A percentile compares a stretch with the other conserved stretches of the same genome.
Evolutionary conservation across 2,888 invertebrate species (phyloP).

Genomic region (Nemapogon koenigi): DNA sequence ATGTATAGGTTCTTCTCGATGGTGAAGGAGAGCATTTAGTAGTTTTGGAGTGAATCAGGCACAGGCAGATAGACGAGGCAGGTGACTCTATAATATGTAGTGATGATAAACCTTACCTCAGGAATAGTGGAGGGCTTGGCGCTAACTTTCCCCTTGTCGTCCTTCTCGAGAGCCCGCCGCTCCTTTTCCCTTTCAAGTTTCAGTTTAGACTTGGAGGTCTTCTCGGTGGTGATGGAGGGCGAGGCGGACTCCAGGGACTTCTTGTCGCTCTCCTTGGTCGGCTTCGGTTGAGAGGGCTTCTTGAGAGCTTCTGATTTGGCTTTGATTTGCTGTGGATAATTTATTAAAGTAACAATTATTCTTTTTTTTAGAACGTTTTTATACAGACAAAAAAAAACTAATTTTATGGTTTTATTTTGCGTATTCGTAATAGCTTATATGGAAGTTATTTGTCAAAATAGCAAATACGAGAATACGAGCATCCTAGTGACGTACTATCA

Average conservation of each 20-base stretch:
- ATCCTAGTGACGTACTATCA: no score
- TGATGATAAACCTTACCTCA: no score
- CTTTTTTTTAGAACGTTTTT: neutral
- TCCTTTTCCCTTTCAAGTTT: conserved; percentile 19
- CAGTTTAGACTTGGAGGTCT: conserved; percentile 31
- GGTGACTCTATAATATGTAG: no score
- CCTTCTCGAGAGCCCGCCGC: conserved; percentile 26
- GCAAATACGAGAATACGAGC: no score
- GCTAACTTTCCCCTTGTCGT: conserved; percentile 23
- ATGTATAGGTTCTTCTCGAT: conserved; percentile 30
- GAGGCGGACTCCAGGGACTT: conserved; percentile 17
- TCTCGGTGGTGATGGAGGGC: conserved; percentile 16
- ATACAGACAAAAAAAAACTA: neutral
- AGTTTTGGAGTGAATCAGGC: no score
- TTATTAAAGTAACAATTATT: neutral
- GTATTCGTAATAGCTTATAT: no score
- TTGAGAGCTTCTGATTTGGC: conserved; percentile 67
- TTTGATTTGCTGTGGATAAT: conserved; percentile 40
- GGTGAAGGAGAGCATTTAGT: conserved; percentile 12
- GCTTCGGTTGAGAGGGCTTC: conserved; percentile 46
- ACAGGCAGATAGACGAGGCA: no score
- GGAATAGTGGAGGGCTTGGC: conserved; percentile 21
- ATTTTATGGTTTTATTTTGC: no score
- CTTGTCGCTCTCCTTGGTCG: conserved; percentile 36
- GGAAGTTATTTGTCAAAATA: no score